Base-by-base conservation (phyloP, 2,113 vertebrate genomes). In the Pterophyllum scalare region DNA sequence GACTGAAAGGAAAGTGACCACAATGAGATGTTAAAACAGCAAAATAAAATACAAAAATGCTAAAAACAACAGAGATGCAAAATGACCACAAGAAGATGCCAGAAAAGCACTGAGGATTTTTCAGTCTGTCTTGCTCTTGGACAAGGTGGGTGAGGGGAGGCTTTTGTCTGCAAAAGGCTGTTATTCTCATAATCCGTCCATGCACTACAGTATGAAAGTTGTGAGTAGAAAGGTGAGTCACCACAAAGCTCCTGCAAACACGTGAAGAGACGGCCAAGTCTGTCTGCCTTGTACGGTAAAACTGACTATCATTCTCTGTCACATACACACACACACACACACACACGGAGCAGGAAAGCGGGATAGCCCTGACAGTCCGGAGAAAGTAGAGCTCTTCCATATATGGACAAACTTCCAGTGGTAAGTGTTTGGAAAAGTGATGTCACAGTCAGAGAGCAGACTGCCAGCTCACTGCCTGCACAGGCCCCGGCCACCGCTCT, bases 201-300 rank as follows among this genome's bases (percentile, higher is more conserved):
- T 43, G 52, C 17, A 43, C 19, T 19, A 59, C 74, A 33, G 35
- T 61, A 22, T 78, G 24, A 77, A 40, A 58, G 72, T 15, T 26
- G 46, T n/a, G 24, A 61, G 46, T 59, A 58, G 80, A 89, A 85
- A 90, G 85, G 87, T 89, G 89, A 91, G 87, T 83, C 88, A 78
- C 56, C 35, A 24, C 22, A 20, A 70, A 61, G 83, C 84, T 80
- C 78, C 82, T 58, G 60, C 89, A 82, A 92, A 88, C 83, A 87
- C 22, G 60, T 75, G 58, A 22, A 58, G 67, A 65, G 12, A 84
- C 60, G 82, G 80, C 54, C 86, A 91, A 90, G 91, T 94, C 93
- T 84, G 81, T 86, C 91, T 90, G 91, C 95, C 96, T 89, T 96
- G 90, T 96, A 96, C 59, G 95, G 96, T 91, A 95, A 72, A 96